phyloP scores from a whole-genome alignment of 2,888 invertebrate genomes.

The Drosophila barbarae region DNA sequence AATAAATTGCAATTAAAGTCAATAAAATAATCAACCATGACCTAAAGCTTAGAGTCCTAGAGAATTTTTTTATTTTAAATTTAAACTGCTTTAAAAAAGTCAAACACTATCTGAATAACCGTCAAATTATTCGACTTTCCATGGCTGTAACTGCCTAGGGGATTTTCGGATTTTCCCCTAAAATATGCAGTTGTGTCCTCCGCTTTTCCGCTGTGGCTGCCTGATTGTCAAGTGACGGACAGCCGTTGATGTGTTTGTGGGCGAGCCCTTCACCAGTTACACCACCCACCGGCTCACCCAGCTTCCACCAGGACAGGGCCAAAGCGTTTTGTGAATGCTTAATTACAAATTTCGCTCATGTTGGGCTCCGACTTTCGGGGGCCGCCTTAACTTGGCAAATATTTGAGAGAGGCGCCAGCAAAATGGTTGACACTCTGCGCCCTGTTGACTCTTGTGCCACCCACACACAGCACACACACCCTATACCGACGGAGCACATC shows the following conservation, averaged over 20 bases:
- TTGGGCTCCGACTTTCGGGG: slow-evolving; percentile 34
- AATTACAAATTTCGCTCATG: slow-evolving; percentile 60
- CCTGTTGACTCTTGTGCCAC: slow-evolving; percentile 19
- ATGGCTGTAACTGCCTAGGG: not conserved
- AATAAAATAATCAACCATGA: not conserved
- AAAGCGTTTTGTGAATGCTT: slow-evolving; percentile 66
- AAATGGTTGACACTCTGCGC: slow-evolving; percentile 30
- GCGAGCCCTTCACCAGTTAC: slow-evolving; percentile 14
- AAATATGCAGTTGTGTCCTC: slow-evolving; percentile 49
- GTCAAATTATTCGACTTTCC: too few relatives aligned
- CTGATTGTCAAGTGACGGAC: slow-evolving; percentile 42
- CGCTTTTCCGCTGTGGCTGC: slow-evolving; percentile 28
- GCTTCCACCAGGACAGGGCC: not conserved
- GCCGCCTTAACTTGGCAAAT: slow-evolving; percentile 30
- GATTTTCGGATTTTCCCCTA: slow-evolving; percentile 30
- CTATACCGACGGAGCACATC: slow-evolving; percentile 1
- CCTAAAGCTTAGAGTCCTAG: not conserved
- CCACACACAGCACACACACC: slow-evolving; percentile 2
- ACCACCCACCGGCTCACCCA: not conserved
- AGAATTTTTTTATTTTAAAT: not conserved
- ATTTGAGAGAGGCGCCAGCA: slow-evolving; percentile 29
- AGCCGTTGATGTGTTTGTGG: slow-evolving; percentile 48
- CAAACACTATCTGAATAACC: too few relatives aligned
- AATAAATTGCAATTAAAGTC: not conserved
- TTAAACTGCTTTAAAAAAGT: not conserved